phyloP scores from a whole-genome alignment of 1,140 invertebrate genomes.

The Bombus sylvicola region DNA sequence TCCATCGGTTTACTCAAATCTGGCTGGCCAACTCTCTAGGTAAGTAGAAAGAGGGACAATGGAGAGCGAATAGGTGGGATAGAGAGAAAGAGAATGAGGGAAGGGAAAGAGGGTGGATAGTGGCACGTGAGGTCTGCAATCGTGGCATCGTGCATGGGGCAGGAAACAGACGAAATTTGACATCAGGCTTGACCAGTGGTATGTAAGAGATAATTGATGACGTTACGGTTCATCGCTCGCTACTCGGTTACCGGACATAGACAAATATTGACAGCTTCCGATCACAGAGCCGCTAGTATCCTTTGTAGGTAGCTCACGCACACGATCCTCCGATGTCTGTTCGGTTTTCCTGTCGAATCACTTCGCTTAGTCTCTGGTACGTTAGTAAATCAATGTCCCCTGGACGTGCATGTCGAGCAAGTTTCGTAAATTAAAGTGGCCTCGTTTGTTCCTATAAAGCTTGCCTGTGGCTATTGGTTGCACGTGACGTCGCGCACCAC shows the following conservation, averaged over 20 bases:
- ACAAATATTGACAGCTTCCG: conserved; percentile 77
- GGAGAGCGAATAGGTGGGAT: neutral
- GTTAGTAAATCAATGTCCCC: conserved; percentile 65
- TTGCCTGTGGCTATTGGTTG: conserved; percentile 21
- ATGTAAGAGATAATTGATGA: conserved; percentile 80
- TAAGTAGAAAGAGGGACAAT: conserved; percentile 40
- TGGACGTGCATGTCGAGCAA: conserved; percentile 61
- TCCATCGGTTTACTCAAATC: conserved; percentile 68
- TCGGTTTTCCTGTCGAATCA: conserved; percentile 64
- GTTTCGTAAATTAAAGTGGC: conserved; percentile 66
- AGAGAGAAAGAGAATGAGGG: neutral
- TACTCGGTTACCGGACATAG: conserved; percentile 70
- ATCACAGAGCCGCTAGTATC: conserved; percentile 64
- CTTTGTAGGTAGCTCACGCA: conserved; percentile 68
- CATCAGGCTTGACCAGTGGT: conserved; percentile 62
- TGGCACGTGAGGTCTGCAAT: neutral
- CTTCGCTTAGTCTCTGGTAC: conserved; percentile 27
- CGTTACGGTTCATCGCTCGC: conserved; percentile 72
- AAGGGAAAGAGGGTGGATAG: neutral
- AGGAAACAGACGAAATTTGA: conserved; percentile 70
- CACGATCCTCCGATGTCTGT: conserved; percentile 43
- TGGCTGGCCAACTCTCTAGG: conserved; percentile 26
- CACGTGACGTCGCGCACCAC: conserved; percentile 19
- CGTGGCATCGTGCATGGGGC: conserved; percentile 25
- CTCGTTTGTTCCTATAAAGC: conserved; percentile 41